Evolutionary conservation across 2,797 vertebrate species (phyloP), one percentile per base, ranked within the genome.

Genomic region (Gadopsis marmoratus): DNA sequence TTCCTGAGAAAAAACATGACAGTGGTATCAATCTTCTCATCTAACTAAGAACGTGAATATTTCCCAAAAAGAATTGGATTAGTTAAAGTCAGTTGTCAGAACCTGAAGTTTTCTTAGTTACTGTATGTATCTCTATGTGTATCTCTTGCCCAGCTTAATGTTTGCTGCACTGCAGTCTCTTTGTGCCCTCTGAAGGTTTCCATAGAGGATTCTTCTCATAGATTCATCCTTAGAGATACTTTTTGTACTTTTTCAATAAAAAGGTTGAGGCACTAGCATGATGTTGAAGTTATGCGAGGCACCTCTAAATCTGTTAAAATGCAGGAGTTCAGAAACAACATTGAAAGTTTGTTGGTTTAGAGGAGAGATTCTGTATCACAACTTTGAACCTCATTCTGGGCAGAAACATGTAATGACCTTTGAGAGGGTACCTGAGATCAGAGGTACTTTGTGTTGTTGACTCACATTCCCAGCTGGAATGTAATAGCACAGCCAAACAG

Each of bases 401-500:
- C 23, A 61, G 16, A 37, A 37, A 33, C n/a, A 21, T 7, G 39
- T 33, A 2, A 10, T 16, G 3, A 19, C 1, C 33, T 19, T 45
- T 58, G 12, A 17, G 29, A 61, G 39, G 39, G 4, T 31, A 54
- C 48, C 63, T 54, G 63, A 60, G 71, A 48, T 68, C 67, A 76
- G 31, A 45, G 12, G 45, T 16, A 21, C 31, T 69, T 64, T 5
- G 4, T 39, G 31, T 16, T 48, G 70, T n/a, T 74, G 39, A 56
- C 54, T 65, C 55, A 7, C 31, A 21, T 45, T 59, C 53, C 29
- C 19, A 45, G 43, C 37, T 62, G 72, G 60, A 74, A 66, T 70
- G 62, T 54, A 55, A 58, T 31, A 33, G 53, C 31, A 7, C 61
- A 58, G 65, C 64, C 71, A 63, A 65, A 17, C 58, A 64, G 47